Evolutionary conservation across 2,113 vertebrate genomes (phyloP).

Genomic region (Plecturocebus donacophilus): DNA sequence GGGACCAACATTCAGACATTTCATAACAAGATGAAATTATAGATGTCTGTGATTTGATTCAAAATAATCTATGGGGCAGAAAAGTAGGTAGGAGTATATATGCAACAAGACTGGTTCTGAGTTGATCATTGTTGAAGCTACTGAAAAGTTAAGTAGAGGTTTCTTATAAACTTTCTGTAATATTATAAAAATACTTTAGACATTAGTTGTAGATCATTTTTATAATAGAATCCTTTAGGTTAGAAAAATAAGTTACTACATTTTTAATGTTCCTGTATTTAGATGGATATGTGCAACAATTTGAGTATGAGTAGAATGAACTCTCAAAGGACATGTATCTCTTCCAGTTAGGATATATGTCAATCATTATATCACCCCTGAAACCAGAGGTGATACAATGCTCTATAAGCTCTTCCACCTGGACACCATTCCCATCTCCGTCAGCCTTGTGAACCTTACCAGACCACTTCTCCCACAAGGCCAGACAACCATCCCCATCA

Average conservation of each 20-base stretch:
- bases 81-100: neutral
- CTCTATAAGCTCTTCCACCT: conserved; percentile 93
- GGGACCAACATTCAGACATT: neutral
- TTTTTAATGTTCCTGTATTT: neutral
- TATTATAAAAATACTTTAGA: neutral
- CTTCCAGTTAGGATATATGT: neutral
- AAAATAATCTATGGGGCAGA: neutral
- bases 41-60: neutral
- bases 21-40: neutral
- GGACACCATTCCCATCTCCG: conserved; percentile 87
- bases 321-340: neutral
- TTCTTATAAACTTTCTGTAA: neutral
- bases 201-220: neutral
- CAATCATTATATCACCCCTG: neutral
- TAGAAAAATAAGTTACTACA: neutral
- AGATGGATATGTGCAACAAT: neutral
- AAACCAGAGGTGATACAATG: neutral
- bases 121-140: neutral
- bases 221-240: neutral
- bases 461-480: conserved; percentile 88
- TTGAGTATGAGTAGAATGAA: neutral
- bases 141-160: neutral
- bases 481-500: conserved; percentile 85
- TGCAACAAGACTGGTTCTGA: neutral
- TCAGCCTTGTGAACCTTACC: conserved; percentile 89